Conservation (phyloP, 1,140 invertebrate genomes). For the Ceratoteleas bidentatus region DNA sequence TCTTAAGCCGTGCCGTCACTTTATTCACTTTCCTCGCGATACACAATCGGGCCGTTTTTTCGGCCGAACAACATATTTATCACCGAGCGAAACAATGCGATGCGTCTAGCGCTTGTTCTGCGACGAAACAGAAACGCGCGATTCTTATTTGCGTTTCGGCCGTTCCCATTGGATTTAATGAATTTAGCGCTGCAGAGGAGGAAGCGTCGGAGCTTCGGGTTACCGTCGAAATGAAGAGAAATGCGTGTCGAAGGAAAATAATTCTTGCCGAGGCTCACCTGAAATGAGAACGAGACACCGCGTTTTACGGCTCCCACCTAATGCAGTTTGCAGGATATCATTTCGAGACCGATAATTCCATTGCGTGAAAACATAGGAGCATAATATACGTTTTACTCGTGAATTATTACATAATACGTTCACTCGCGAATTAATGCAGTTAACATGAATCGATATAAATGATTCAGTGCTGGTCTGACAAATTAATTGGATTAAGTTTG, state of each 20-base stretch:
- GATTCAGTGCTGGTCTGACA: conserved; percentile 1
- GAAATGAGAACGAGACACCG: conserved; percentile 1
- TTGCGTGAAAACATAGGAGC: background rate
- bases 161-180: conserved; percentile 6
- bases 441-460: background rate
- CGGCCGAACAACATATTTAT: background rate
- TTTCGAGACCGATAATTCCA: background rate
- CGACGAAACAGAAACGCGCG: background rate
- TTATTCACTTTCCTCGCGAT: conserved; percentile 20
- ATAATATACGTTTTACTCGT: too few relatives aligned
- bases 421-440: background rate
- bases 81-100: conserved; percentile 6
- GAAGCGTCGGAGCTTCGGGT: conserved; percentile 5
- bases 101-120: background rate
- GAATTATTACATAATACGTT: background rate
- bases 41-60: conserved; percentile 16
- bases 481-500: conserved; percentile 5
- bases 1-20: conserved; percentile 1
- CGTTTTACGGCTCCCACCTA: background rate
- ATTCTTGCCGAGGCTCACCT: conserved; percentile 10
- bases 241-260: conserved; percentile 11
- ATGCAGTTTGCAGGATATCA: background rate
- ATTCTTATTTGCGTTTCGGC: conserved; percentile 3
- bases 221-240: conserved; percentile 15
- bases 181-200: conserved; percentile 5